Evolutionary conservation across 2,113 vertebrate species (phyloP).

Genomic region (Holacanthus passer): DNA sequence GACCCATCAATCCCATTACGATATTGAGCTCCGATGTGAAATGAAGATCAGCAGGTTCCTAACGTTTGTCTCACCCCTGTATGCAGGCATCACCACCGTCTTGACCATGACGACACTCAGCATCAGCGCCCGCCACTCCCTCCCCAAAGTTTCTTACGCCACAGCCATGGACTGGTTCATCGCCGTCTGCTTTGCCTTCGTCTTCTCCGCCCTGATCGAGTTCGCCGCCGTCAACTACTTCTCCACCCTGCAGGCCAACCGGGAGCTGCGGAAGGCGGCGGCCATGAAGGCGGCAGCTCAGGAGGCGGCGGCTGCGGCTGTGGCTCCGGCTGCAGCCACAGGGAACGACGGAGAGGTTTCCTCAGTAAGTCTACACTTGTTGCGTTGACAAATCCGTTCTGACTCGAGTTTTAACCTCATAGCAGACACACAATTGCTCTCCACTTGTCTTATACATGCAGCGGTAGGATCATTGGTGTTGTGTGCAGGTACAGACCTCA

Average conservation of each 20-base stretch:
- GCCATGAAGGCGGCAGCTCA: slow-evolving; percentile 84
- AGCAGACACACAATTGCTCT: not conserved
- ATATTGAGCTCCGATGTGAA: not conserved
- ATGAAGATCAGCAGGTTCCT: not conserved
- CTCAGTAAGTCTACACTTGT: slow-evolving; percentile 84
- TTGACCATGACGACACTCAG: slow-evolving; percentile 97
- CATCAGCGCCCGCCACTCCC: slow-evolving; percentile 94
- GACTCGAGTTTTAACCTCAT: not conserved
- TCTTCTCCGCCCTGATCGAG: slow-evolving; percentile 97
- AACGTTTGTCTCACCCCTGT: slow-evolving; percentile 2
- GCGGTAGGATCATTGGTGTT: not conserved
- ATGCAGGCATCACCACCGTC: slow-evolving; percentile 94
- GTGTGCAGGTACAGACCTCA: not conserved
- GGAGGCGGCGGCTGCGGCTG: slow-evolving; percentile 80
- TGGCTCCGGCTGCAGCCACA: slow-evolving; percentile 29
- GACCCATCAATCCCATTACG: no score
- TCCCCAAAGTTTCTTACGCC: slow-evolving; percentile 96
- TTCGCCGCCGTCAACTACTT: slow-evolving; percentile 99
- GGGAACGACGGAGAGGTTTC: slow-evolving; percentile 86
- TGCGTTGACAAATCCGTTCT: not conserved
- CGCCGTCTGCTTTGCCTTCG: slow-evolving; percentile 96
- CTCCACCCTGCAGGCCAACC: slow-evolving; percentile 93
- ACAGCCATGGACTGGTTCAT: slow-evolving; percentile 99
- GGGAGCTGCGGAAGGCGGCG: slow-evolving; percentile 86
- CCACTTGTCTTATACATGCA: not conserved